Evolutionary conservation across 2,797 vertebrate species (phyloP).

Genomic region (Petrocephalus sullivani): DNA sequence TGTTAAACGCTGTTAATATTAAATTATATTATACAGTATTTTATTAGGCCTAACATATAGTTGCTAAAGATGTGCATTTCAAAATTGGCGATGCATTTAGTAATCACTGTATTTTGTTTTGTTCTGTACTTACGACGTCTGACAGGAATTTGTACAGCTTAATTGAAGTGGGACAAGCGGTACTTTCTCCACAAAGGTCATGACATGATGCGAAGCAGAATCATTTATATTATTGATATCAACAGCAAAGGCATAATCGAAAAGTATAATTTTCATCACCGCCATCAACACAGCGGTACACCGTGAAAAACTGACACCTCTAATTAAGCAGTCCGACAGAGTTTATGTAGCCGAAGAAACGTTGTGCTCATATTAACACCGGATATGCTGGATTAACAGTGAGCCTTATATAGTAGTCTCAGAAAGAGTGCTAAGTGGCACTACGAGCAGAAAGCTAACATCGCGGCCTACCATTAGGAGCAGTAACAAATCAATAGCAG

Average conservation of each 20-base stretch:
- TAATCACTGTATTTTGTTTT: neutral
- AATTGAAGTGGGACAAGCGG: neutral
- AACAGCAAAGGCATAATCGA: neutral
- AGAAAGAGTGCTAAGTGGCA: neutral
- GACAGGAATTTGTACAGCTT: neutral
- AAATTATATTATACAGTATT: neutral
- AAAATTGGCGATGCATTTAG: neutral
- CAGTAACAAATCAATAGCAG: neutral
- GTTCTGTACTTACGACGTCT: neutral
- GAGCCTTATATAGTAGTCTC: neutral
- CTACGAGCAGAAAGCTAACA: neutral
- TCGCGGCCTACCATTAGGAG: neutral
- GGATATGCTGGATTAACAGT: neutral
- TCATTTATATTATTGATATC: neutral
- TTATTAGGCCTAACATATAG: neutral
- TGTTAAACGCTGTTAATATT: neutral
- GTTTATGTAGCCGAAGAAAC: neutral
- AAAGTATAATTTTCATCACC: neutral
- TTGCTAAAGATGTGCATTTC: neutral
- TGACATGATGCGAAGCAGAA: neutral
- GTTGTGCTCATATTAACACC: neutral
- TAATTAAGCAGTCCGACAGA: neutral
- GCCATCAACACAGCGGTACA: neutral
- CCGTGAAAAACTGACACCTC: neutral
- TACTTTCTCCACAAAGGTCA: neutral